Conservation (phyloP, 2,113 vertebrate genomes). For the Ctenodactylus gundi region DNA sequence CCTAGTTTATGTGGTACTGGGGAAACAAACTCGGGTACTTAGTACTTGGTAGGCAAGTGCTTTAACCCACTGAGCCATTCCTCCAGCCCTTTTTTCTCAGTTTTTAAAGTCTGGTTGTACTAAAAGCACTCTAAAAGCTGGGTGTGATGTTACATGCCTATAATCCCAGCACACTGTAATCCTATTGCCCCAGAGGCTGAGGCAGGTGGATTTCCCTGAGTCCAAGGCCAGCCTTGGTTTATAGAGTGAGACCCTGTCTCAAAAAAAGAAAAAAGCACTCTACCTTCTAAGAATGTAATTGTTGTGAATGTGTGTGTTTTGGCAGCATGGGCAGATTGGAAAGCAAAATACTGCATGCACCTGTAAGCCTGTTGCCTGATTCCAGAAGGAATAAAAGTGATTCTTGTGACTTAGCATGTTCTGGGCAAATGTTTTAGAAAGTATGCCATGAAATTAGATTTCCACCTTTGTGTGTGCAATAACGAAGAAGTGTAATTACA, state of each 20-base stretch:
- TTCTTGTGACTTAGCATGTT: not conserved
- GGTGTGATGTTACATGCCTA: too few relatives aligned
- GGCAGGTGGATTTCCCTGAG: too few relatives aligned
- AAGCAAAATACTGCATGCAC: not conserved
- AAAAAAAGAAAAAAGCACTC: too few relatives aligned
- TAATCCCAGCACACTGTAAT: too few relatives aligned
- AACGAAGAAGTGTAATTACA: not conserved
- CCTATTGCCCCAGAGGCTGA: too few relatives aligned
- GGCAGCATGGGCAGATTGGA: constrained; percentile 47
- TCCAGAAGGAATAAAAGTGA: constrained; percentile 1
- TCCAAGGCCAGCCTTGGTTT: too few relatives aligned
- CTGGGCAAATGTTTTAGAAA: not conserved
- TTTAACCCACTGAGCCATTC: too few relatives aligned
- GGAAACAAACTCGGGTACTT: too few relatives aligned
- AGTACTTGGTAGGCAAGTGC: too few relatives aligned
- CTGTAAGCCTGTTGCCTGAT: not conserved
- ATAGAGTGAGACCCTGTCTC: too few relatives aligned
- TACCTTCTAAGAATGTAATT: constrained; percentile 31
- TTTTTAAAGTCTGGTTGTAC: not conserved
- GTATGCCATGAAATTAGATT: not conserved
- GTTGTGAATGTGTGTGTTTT: constrained; percentile 56
- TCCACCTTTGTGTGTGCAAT: not conserved
- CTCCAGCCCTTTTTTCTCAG: not conserved
- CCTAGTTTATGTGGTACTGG: too few relatives aligned
- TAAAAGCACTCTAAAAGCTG: constrained; percentile 48